Percentiles rank a stretch among this genome's conserved stretches.
phyloP scores from a whole-genome alignment of 2,888 invertebrate species.

The Galerucella pusilla region DNA sequence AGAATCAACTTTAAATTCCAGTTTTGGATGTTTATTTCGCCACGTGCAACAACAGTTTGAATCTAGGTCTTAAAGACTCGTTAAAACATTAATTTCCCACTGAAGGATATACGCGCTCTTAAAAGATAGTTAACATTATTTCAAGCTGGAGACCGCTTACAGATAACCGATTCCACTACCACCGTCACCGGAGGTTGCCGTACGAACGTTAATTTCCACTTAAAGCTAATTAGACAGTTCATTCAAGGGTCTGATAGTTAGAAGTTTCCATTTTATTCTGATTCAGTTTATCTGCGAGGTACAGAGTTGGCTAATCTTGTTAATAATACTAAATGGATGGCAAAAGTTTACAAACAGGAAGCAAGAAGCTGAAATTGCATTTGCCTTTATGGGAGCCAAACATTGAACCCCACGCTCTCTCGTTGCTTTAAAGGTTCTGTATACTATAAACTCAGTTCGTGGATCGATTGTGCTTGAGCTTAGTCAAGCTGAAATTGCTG shows the following conservation, averaged over 20 bases:
- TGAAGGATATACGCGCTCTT: not conserved
- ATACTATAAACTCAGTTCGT: conserved; percentile 17
- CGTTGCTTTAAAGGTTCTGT: conserved; percentile 21
- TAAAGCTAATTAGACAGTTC: conserved; percentile 49
- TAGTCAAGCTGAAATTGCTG: conserved; percentile 2
- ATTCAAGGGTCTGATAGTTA: conserved; percentile 48
- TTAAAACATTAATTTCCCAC: not conserved
- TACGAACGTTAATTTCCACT: conserved; percentile 49
- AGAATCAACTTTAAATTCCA: no score
- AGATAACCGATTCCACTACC: conserved; percentile 17
- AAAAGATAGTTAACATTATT: not conserved
- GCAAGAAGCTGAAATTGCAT: conserved; percentile 46
- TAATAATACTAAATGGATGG: conserved; percentile 45
- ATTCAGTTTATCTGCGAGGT: conserved; percentile 49
- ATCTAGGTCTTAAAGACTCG: not conserved
- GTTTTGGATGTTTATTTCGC: not conserved
- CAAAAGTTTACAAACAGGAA: conserved; percentile 42
- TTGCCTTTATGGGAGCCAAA: conserved; percentile 40
- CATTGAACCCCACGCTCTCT: conserved; percentile 22
- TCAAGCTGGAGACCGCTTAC: not conserved
- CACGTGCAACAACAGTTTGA: not conserved
- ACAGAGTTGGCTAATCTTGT: conserved; percentile 45
- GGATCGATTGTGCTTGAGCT: conserved; percentile 24
- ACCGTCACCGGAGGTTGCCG: conserved; percentile 24
- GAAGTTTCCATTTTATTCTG: conserved; percentile 51